Evolutionary conservation across 2,797 vertebrate genomes (phyloP), one percentile per base, ranked within the genome.

Genomic region (Silurus aristotelis): DNA sequence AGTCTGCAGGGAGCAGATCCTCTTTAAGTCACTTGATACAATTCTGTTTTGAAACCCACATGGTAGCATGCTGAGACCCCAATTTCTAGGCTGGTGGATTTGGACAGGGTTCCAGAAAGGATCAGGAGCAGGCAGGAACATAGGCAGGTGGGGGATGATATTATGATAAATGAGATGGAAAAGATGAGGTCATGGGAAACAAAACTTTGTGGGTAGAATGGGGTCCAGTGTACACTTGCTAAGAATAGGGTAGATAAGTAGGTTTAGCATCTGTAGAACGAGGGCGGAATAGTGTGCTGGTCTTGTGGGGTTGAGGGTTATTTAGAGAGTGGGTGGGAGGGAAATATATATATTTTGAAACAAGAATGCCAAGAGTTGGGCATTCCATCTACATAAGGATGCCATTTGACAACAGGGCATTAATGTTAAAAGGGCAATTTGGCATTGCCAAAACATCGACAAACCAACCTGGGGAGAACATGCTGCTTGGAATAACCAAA

Each of bases 231-330:
- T 48, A 25, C 63, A 70, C 61, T 38, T 79, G 31, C 19, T 66
- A 17, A 52, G 61, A 76, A 19, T 78, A 58, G 5, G 58, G 27
- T 48, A 46, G 58, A 5, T 48, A 31, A 55, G 60, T 20, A 31
- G 17, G 22, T 76, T 60, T 48, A 25, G 73, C 56, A 64, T 84
- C 55, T 60, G 17, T 31, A 70, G 31, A 84, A 60, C 2, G 15
- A 52, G 22, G n/a, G 17, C 15, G 48, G 87, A 61, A 89, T 87
- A 88, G 81, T 60, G 83, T 61, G 17, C 27, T 19, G n/a, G 14
- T 27, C 72, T 64, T 46, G 48, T 38, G 31, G 6, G 63, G 5
- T 56, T 75, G 43, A 72, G 22, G 6, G 14, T 6, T 20, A 70
- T 10, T 70, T 8, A 6, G 20, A 12, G 14, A 25, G 61, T 52